Base-by-base conservation (phyloP, 2,797 vertebrate genomes). In the Myripristis jacobus region DNA sequence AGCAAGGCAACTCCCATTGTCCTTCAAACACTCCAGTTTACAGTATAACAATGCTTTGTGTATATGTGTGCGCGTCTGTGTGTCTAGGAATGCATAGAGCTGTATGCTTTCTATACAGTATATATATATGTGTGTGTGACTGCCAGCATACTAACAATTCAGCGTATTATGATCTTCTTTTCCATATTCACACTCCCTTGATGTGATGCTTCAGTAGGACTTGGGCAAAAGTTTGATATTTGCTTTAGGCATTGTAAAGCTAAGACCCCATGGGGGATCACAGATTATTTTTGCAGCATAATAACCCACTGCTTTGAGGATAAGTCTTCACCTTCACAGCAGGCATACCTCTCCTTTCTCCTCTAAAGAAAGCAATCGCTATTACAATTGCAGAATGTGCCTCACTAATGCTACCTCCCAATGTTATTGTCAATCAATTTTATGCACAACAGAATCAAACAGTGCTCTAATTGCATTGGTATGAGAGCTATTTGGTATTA, bases 401-500 rank as follows among this genome's bases (percentile, higher is more conserved):
- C 75, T 70, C 66, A 4, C 80, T 73, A 73, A 76, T 63, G 36
- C 82, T 62, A 22, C 77, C 70, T 52, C 79, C 43, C 11, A 19
- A 36, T 63, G 63, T 53, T 52, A 84, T 72, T 82, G 82, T 82
- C 86, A 85, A 85, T 81, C 87, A 76, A 60, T 85, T 81, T 82
- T 84, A 81, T 80, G 81, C 82, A 75, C 80, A 83, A 66, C 70
- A 80, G 77, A 85, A 76, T 73, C 74, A 81, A 84, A 85, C 73
- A 74, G 70, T 50, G 68, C 73, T 87, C 80, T 91, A 91, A 92
- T 91, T 90, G 86, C 70, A 36, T 92, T 91, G 88, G 84, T 70
- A 66, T 78, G 77, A 83, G 86, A 89, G 84, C 66, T 82, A 80
- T 77, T 85, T 86, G 77, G 79, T 82, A 85, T 85, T 84, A 81